Evolutionary conservation across 1,140 invertebrate species (phyloP).

Genomic region (Drosophila kikkawai): DNA sequence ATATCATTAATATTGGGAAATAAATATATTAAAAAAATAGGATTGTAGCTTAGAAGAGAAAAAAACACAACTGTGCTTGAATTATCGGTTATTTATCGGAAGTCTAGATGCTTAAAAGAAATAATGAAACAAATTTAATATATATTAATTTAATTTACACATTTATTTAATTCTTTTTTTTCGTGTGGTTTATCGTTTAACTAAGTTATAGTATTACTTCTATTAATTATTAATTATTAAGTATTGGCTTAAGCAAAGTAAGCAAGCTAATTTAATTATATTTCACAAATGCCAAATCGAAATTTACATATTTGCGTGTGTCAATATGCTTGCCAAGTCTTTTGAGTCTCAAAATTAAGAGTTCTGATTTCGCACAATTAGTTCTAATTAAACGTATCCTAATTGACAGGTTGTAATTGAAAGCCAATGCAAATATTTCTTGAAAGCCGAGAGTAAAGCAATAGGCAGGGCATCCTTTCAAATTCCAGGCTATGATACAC

Average conservation of each 20-base stretch:
- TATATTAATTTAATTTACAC: no score
- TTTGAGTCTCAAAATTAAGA: not conserved
- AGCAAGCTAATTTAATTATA: not conserved
- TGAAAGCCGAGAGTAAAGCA: not conserved
- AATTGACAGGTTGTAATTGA: constrained; percentile 37
- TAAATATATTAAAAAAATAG: not conserved
- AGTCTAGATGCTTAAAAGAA: no score
- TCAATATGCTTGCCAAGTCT: not conserved
- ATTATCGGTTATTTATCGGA: no score
- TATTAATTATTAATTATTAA: no score
- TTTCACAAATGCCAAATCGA: no score
- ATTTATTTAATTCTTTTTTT: no score
- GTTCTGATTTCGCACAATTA: constrained; percentile 24
- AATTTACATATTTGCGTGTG: constrained; percentile 1
- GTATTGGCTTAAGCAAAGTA: no score
- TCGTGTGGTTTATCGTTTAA: no score
- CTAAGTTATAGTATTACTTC: no score
- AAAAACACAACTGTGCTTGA: no score
- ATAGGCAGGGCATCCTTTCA: not conserved
- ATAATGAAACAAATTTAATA: no score
- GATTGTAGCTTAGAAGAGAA: no score
- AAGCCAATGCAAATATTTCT: constrained; percentile 14
- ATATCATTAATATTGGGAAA: not conserved
- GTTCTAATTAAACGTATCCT: constrained; percentile 25
- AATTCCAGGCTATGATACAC: not conserved